phyloP scores from a whole-genome alignment of 2,113 vertebrate genomes.

The Poicephalus meyeri region DNA sequence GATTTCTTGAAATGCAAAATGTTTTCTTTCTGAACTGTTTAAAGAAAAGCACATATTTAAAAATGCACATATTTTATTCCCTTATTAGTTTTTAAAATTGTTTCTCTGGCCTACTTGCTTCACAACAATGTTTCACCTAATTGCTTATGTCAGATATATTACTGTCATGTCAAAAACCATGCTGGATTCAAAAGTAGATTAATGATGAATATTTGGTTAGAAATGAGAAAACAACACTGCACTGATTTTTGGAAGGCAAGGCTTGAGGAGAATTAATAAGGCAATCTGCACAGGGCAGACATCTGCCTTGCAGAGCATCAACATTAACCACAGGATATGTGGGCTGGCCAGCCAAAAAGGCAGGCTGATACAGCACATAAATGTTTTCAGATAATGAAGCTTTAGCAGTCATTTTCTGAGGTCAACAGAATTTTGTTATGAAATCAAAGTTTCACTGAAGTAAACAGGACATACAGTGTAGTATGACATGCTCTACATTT shows the following conservation, averaged over 20 bases:
- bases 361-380: neutral
- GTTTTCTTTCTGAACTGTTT: neutral
- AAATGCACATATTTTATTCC: constrained; percentile 34
- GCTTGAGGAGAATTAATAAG: constrained; percentile 38
- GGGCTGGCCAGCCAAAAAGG: neutral
- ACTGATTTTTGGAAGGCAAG: neutral
- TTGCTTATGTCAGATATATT: constrained; percentile 33
- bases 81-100: constrained; percentile 18
- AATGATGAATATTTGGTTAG: constrained; percentile 32
- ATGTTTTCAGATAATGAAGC: neutral
- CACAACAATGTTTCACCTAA: neutral
- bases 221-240: constrained; percentile 19
- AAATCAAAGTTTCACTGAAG: neutral
- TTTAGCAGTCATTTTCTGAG: neutral
- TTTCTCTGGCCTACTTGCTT: neutral
- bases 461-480: rapidly evolving
- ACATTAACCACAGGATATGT: neutral
- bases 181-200: neutral
- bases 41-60: neutral
- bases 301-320: neutral
- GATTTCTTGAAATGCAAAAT: neutral
- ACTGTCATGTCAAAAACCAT: neutral
- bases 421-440: neutral
- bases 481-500: rapidly evolving
- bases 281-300: neutral